phyloP scores from a whole-genome alignment of 2,888 invertebrate genomes.

The Athrips mouffetella region DNA sequence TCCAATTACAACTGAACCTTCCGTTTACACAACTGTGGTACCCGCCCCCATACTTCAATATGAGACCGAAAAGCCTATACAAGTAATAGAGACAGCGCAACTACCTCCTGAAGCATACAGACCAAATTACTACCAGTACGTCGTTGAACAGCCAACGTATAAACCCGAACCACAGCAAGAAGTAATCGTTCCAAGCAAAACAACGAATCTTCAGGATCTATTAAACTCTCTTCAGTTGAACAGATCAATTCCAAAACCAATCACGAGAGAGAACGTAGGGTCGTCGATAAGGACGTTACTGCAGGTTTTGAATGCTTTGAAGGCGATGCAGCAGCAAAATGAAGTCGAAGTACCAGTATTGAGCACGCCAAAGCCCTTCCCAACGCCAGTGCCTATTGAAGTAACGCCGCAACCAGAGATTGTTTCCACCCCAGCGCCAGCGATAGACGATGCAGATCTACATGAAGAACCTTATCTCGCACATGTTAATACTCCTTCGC shows the following conservation, averaged over 20 bases:
- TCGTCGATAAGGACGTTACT: conserved; percentile 87
- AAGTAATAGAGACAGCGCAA: conserved; percentile 33
- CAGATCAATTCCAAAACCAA: conserved; percentile 85
- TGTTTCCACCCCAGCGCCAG: conserved; percentile 33
- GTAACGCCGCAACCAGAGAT: conserved; percentile 43
- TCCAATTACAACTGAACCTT: conserved; percentile 38
- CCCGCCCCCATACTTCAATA: conserved; percentile 32
- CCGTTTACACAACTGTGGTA: conserved; percentile 36
- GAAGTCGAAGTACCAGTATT: conserved; percentile 48
- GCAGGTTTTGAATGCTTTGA: conserved; percentile 84
- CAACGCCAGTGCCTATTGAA: conserved; percentile 31
- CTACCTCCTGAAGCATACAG: conserved; percentile 34
- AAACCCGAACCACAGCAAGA: conserved; percentile 27
- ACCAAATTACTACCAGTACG: conserved; percentile 54
- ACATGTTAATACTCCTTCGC: conserved; percentile 57
- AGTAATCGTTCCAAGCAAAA: conserved; percentile 37
- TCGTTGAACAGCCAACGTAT: conserved; percentile 33
- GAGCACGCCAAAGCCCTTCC: conserved; percentile 62
- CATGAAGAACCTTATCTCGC: conserved; percentile 59
- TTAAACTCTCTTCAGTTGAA: conserved; percentile 85
- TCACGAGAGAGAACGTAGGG: conserved; percentile 87
- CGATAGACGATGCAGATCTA: conserved; percentile 39
- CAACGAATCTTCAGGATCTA: conserved; percentile 70
- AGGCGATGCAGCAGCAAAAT: conserved; percentile 62
- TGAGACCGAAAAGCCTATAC: conserved; percentile 37